phyloP scores from a whole-genome alignment of 2,113 vertebrate species.

The Prionailurus bengalensis region DNA sequence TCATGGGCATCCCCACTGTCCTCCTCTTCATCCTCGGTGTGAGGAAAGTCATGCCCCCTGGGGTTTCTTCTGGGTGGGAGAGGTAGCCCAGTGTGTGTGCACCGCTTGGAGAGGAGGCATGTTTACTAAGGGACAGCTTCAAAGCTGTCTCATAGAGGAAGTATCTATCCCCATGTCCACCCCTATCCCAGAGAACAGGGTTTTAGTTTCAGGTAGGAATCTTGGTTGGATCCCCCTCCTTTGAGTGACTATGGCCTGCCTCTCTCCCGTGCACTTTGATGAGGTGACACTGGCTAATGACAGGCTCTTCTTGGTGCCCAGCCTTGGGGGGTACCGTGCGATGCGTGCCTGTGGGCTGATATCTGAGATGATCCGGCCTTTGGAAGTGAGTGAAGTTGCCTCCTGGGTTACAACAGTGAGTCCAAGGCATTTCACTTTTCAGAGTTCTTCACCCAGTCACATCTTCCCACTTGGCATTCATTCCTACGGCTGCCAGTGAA shows the following conservation, averaged over 20 bases:
- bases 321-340: background rate
- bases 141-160: conserved; percentile 77
- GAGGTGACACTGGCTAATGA: conserved; percentile 17
- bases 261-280: conserved; percentile 58
- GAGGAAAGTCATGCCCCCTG: conserved; percentile 59
- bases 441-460: conserved; percentile 57
- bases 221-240: conserved; percentile 41
- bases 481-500: conserved; percentile 65
- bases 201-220: conserved; percentile 51
- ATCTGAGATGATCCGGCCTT: background rate
- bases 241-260: background rate
- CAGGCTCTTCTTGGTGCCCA: background rate
- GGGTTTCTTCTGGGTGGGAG: conserved; percentile 79
- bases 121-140: conserved; percentile 84
- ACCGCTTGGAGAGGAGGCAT: conserved; percentile 25
- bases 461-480: conserved; percentile 59
- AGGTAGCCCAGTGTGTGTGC: conserved; percentile 33
- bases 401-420: background rate
- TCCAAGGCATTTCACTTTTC: conserved; percentile 65
- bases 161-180: conserved; percentile 46
- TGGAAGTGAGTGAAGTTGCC: background rate
- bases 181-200: conserved; percentile 18
- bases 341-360: background rate
- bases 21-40: conserved; percentile 74
- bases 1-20: conserved; percentile 76